Evolutionary conservation across 2,797 vertebrate genomes (phyloP), one percentile per base, ranked within the genome.

Genomic region (Basileuterus tristriatus): DNA sequence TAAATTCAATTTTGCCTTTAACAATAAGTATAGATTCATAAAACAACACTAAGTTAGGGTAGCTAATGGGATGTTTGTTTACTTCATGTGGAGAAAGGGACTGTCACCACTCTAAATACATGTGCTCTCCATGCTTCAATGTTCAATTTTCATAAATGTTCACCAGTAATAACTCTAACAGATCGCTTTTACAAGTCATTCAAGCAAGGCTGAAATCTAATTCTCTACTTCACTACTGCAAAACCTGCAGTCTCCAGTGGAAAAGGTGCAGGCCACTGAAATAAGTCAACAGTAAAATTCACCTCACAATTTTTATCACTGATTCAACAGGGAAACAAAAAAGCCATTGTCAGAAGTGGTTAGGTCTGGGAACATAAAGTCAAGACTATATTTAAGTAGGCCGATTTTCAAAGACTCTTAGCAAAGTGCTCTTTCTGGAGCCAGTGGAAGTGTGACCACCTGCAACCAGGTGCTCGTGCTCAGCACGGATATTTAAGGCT

Each of bases 281-380:
- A 53, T 70, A 71, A 94, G 87, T 94, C 83, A 96, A 94, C 82
- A 91, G 50, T 63, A 88, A 92, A 94, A 96, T 65, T 93, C 63
- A 93, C 77, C 76, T 89, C 82, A 52, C 72, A 93, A 32, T 81
- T 83, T 95, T 93, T 94, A 96, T 91, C 94, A 68, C 67, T 87
- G 83, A 88, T 91, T 96, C 94, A 96, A 93, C 74, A 94, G 52
- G 56, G 85, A 91, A 95, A 96, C 94, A 96, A 97, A 94, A 91
- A 93, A 82, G 76, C 65, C 63, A 89, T 94, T 96, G 91, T 96
- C 85, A 94, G 58, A 86, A 91, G 91, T 82, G 77, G 91, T 84
- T 91, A 88, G 0, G 6, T 84, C 90, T 95, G 74, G 69, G 85
- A 96, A 91, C 80, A 65, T 43, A 65, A 83, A 92, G 83, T 93